Conservation (phyloP, 2,888 invertebrate species). For the Leucophenga montana region DNA sequence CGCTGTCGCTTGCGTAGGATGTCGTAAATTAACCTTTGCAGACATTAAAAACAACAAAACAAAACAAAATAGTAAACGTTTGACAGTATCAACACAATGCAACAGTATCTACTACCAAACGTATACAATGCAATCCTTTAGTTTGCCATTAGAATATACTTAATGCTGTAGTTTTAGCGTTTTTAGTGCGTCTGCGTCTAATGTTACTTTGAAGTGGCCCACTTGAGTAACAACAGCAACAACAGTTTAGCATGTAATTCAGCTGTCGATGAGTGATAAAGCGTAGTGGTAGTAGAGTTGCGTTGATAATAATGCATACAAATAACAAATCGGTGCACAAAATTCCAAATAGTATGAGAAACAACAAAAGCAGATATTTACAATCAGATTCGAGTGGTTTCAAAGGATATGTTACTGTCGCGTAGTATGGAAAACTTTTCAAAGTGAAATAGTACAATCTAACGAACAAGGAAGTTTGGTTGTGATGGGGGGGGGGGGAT, state of each 20-base stretch:
- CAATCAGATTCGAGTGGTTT: conserved; percentile 6
- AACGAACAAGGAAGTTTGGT: too few relatives aligned
- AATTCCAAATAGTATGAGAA: background rate
- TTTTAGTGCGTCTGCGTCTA: background rate
- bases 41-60: conserved; percentile 4
- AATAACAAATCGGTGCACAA: background rate
- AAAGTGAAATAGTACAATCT: too few relatives aligned
- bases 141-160: too few relatives aligned
- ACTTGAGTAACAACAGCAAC: too few relatives aligned
- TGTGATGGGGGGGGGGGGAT: too few relatives aligned
- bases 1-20: conserved; percentile 16
- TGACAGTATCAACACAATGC: conserved; percentile 10
- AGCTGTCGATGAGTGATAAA: background rate
- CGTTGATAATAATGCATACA: background rate
- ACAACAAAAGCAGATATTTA: conserved; percentile 14
- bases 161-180: too few relatives aligned
- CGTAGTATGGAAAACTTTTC: too few relatives aligned
- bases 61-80: background rate
- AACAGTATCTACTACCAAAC: too few relatives aligned
- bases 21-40: conserved; percentile 27
- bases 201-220: background rate
- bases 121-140: too few relatives aligned
- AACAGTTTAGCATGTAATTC: background rate
- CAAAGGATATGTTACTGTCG: too few relatives aligned
- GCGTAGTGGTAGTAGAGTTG: background rate